Conservation (phyloP, 92 coral and sea anemone genomes). For the Pocillopora meandrina region DNA sequence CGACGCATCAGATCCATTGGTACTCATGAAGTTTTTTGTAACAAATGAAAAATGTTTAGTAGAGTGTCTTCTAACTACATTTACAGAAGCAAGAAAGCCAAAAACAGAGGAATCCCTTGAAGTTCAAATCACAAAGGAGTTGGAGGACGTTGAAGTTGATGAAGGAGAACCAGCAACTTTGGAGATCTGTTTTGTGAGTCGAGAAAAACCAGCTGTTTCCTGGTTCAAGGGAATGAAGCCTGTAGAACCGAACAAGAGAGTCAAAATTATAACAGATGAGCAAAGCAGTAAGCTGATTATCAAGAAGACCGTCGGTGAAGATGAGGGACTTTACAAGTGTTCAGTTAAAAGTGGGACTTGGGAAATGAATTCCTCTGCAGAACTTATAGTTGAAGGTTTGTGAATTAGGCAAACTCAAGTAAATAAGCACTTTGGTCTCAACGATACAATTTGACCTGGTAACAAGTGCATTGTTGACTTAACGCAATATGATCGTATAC, state of each 20-base stretch:
- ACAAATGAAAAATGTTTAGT: background rate
- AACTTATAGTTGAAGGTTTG: constrained; percentile 63
- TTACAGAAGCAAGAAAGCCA: constrained; percentile 18
- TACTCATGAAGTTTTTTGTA: background rate
- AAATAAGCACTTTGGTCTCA: background rate
- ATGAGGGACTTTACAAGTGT: constrained; percentile 79
- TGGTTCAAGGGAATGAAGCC: constrained; percentile 74
- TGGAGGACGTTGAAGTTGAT: constrained; percentile 73
- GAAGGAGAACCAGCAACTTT: constrained; percentile 83
- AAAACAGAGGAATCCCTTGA: constrained; percentile 53
- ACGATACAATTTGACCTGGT: background rate
- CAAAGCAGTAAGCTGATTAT: constrained; percentile 57
- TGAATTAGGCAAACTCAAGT: background rate
- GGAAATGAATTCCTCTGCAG: constrained; percentile 51
- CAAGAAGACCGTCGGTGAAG: constrained; percentile 61
- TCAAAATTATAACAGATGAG: constrained; percentile 41
- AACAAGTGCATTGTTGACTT: background rate
- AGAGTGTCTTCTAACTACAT: background rate
- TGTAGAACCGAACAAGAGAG: constrained; percentile 46
- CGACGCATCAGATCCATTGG: background rate
- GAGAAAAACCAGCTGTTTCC: constrained; percentile 64
- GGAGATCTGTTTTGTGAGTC: constrained; percentile 78
- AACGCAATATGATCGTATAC: background rate
- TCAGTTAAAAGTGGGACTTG: constrained; percentile 59
- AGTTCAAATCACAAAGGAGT: constrained; percentile 78